Evolutionary conservation across 1,140 invertebrate genomes (phyloP).

Genomic region (Eumaeus atala): DNA sequence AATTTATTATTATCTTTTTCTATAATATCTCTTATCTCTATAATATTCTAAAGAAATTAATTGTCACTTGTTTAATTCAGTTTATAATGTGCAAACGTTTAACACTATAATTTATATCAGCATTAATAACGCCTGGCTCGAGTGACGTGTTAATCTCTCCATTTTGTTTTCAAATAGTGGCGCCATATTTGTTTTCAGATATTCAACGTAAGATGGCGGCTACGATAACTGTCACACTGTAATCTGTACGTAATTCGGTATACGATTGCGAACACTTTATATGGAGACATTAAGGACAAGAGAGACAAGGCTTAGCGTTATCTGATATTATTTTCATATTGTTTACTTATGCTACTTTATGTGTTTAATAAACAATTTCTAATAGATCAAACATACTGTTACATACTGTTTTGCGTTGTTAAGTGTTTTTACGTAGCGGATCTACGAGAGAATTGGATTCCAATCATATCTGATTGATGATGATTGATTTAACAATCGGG

Average conservation of each 20-base stretch:
- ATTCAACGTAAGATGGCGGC: constrained; percentile 39
- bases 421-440: too few relatives aligned
- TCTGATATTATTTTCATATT: constrained; percentile 48
- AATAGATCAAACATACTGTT: neutral
- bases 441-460: too few relatives aligned
- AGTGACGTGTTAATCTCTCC: constrained; percentile 71
- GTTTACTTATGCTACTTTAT: constrained; percentile 48
- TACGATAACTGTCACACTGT: constrained; percentile 65
- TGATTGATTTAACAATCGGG: too few relatives aligned
- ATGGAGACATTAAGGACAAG: constrained; percentile 46
- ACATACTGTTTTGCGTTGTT: too few relatives aligned
- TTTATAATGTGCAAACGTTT: too few relatives aligned
- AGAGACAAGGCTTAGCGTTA: constrained; percentile 62
- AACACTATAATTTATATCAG: constrained; percentile 27
- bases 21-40: too few relatives aligned
- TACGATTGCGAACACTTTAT: constrained; percentile 55
- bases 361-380: constrained; percentile 13
- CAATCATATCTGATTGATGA: too few relatives aligned
- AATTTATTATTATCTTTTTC: too few relatives aligned
- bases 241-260: constrained; percentile 66
- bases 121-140: constrained; percentile 40
- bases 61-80: too few relatives aligned
- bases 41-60: too few relatives aligned
- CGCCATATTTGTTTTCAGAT: constrained; percentile 70
- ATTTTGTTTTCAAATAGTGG: constrained; percentile 70